Percentiles rank a stretch among this genome's conserved stretches.
phyloP scores from a whole-genome alignment of 2,113 vertebrate species.

The Pogona vitticeps region DNA sequence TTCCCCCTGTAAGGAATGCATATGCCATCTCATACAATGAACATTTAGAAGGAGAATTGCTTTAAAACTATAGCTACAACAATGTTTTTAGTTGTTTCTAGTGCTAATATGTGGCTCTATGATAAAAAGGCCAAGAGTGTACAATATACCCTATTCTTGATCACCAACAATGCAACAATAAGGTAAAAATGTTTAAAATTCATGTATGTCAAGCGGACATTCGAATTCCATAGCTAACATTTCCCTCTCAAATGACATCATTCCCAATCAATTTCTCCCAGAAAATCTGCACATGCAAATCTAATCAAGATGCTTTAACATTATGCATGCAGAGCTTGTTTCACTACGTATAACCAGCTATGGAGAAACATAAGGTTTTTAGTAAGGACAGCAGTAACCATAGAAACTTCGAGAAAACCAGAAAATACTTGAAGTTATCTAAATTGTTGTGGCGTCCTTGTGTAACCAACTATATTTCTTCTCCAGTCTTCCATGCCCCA shows the following conservation, averaged over 20 bases:
- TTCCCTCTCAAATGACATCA: not conserved
- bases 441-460: too few relatives aligned
- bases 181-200: not conserved
- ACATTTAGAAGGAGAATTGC: not conserved
- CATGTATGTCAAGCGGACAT: not conserved
- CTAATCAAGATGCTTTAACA: not conserved
- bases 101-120: too few relatives aligned
- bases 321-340: not conserved
- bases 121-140: too few relatives aligned
- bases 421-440: too few relatives aligned
- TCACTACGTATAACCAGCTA: not conserved
- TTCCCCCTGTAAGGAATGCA: conserved; percentile 36
- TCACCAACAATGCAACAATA: not conserved
- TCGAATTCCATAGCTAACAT: not conserved
- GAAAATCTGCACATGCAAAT: not conserved
- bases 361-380: not conserved
- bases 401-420: not conserved
- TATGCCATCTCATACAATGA: conserved; percentile 5
- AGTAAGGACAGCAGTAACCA: not conserved
- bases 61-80: not conserved
- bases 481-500: too few relatives aligned
- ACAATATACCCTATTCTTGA: not conserved
- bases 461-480: too few relatives aligned
- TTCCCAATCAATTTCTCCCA: not conserved
- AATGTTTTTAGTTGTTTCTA: too few relatives aligned